Conservation (phyloP, 2,888 invertebrate species). For the Malachius bipustulatus region DNA sequence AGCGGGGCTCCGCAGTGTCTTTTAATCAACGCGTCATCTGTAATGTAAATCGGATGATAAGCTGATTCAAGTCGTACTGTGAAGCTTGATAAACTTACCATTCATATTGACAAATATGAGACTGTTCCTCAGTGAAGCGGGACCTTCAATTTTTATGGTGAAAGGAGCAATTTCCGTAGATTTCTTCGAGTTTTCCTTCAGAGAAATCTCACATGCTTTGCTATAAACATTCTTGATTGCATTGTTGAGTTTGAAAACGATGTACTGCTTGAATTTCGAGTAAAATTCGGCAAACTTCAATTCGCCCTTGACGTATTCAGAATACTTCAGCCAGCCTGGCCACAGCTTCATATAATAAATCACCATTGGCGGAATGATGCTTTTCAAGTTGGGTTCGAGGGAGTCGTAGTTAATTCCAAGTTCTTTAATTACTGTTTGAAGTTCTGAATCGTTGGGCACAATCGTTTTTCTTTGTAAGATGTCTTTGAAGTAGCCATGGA, state of each 20-base stretch:
- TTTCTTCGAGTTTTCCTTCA: constrained; percentile 7
- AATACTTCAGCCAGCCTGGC: constrained; percentile 24
- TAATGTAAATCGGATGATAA: too few relatives aligned
- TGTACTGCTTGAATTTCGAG: constrained; percentile 21
- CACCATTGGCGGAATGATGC: constrained; percentile 20
- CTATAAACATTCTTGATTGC: constrained; percentile 18
- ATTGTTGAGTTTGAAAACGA: constrained; percentile 19
- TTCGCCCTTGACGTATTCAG: constrained; percentile 22
- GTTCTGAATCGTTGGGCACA: too few relatives aligned
- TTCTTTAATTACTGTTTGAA: too few relatives aligned
- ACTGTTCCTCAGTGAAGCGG: constrained; percentile 17
- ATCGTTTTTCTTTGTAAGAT: too few relatives aligned
- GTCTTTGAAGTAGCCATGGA: too few relatives aligned
- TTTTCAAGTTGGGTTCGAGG: constrained; percentile 16
- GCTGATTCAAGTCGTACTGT: neutral
- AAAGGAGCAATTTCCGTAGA: constrained; percentile 17
- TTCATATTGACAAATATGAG: constrained; percentile 19
- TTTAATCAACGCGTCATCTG: constrained; percentile 20
- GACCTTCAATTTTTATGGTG: constrained; percentile 17
- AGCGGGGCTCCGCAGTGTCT: constrained; percentile 17
- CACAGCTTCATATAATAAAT: constrained; percentile 22
- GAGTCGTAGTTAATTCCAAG: constrained; percentile 17
- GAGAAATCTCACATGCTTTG: constrained; percentile 12
- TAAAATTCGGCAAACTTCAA: constrained; percentile 21
- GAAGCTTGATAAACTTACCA: constrained; percentile 3